A percentile compares a stretch with the other conserved stretches of the same genome.
Evolutionary conservation across 2,113 vertebrate genomes (phyloP).

Genomic region (Balaeniceps rex): DNA sequence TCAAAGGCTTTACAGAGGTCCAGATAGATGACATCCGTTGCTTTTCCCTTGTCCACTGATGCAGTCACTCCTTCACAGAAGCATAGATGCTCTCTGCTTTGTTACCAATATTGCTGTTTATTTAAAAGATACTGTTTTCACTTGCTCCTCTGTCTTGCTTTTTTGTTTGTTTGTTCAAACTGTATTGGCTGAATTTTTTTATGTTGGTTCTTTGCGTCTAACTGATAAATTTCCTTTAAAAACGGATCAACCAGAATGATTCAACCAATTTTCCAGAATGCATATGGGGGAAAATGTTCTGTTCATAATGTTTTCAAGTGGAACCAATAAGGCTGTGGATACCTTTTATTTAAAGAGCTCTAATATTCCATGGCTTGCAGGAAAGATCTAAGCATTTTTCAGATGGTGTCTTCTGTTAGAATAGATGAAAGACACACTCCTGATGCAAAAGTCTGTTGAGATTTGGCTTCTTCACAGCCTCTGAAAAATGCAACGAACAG

Average conservation of each 20-base stretch:
- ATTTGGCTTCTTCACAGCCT: neutral
- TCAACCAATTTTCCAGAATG: neutral
- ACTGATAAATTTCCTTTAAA: neutral
- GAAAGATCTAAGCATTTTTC: neutral
- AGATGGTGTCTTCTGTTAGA: neutral
- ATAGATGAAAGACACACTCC: neutral
- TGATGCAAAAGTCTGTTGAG: neutral
- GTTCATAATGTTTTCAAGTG: neutral
- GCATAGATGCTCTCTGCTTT: neutral
- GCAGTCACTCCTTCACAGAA: too few relatives aligned
- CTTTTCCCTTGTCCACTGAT: too few relatives aligned
- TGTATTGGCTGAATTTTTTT: neutral
- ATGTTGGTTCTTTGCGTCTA: neutral
- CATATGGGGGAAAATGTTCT: neutral
- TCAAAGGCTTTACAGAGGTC: too few relatives aligned
- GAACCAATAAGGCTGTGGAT: neutral
- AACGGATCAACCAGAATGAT: neutral
- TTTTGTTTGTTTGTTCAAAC: neutral
- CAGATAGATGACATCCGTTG: too few relatives aligned
- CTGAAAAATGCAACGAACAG: neutral
- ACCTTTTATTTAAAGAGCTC: neutral
- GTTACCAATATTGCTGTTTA: neutral
- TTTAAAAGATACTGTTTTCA: neutral
- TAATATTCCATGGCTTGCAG: neutral
- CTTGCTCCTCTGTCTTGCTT: neutral